These are phyloP conservation scores for Acronicta leporina DNA, from an alignment of 2,888 invertebrate species.

Conservation along the genomic window DNA sequence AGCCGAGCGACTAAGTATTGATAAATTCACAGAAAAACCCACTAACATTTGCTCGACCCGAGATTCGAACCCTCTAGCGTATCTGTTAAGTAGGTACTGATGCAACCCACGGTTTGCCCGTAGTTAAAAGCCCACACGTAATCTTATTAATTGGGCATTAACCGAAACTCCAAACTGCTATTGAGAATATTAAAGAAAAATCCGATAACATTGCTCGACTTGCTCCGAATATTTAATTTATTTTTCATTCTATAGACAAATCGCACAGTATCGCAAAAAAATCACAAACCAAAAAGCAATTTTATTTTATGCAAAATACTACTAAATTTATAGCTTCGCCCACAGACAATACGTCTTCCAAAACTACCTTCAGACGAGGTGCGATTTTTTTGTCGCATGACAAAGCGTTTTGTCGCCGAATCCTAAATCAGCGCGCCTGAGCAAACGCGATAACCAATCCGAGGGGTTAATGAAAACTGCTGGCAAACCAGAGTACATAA, in stretches of 20 bases:
- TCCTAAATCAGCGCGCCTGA: slow-evolving; percentile 67
- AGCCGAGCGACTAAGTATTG: too few species aligned
- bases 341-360: slow-evolving; percentile 32
- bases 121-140: too few species aligned
- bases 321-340: slow-evolving; percentile 39
- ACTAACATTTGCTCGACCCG: background rate
- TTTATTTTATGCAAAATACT: slow-evolving; percentile 26
- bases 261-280: slow-evolving; percentile 22
- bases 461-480: slow-evolving; percentile 57
- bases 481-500: slow-evolving; percentile 29
- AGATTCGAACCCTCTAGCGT: background rate
- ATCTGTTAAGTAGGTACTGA: too few species aligned
- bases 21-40: too few species aligned
- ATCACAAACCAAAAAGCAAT: slow-evolving; percentile 21
- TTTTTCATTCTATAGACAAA: slow-evolving; percentile 14
- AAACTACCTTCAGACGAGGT: slow-evolving; percentile 20
- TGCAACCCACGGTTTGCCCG: too few species aligned
- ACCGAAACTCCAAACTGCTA: too few species aligned
- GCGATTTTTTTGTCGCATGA: slow-evolving; percentile 55
- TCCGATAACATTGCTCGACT: too few species aligned
- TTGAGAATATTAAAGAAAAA: too few species aligned
- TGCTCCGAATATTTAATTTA: too few species aligned
- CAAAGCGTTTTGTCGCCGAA: slow-evolving; percentile 53
- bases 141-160: too few species aligned
- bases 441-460: slow-evolving; percentile 69